These are phyloP conservation scores for Penaeus indicus DNA, from an alignment of 1,140 invertebrate genomes.

Conservation along the genomic window DNA sequence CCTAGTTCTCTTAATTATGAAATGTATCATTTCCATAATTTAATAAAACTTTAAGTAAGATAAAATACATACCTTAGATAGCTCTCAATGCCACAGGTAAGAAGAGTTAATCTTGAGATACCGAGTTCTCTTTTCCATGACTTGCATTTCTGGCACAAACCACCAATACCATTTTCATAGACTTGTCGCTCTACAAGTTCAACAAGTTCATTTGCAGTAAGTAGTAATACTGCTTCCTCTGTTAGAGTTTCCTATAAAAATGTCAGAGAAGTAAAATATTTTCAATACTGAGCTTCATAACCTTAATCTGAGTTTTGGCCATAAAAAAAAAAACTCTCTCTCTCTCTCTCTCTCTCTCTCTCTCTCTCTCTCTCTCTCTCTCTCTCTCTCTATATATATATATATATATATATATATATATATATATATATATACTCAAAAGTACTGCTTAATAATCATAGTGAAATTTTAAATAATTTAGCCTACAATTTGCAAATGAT, in stretches of 20 bases:
- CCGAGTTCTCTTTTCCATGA: conserved; percentile 21
- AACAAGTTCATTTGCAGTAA: conserved; percentile 8
- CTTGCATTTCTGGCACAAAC: conserved; percentile 23
- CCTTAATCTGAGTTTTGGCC: too few species aligned
- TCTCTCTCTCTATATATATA: too few species aligned
- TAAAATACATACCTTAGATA: not conserved
- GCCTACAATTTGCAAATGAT: too few species aligned
- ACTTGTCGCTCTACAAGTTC: conserved; percentile 40
- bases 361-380: too few species aligned
- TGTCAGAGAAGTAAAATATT: not conserved
- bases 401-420: too few species aligned
- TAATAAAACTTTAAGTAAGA: not conserved
- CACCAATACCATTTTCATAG: not conserved
- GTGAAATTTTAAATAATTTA: too few species aligned
- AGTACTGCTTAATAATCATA: too few species aligned
- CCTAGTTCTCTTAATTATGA: too few species aligned
- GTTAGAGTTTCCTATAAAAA: conserved; percentile 28
- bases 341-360: too few species aligned
- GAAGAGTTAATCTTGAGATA: conserved; percentile 13
- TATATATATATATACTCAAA: too few species aligned
- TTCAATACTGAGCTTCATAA: not conserved
- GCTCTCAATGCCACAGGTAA: conserved; percentile 13
- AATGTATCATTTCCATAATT: too few species aligned
- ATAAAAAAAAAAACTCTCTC: too few species aligned
- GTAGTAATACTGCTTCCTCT: conserved; percentile 30